phyloP scores from a whole-genome alignment of 2,797 vertebrate species.

The Sebastiscus tertius region DNA sequence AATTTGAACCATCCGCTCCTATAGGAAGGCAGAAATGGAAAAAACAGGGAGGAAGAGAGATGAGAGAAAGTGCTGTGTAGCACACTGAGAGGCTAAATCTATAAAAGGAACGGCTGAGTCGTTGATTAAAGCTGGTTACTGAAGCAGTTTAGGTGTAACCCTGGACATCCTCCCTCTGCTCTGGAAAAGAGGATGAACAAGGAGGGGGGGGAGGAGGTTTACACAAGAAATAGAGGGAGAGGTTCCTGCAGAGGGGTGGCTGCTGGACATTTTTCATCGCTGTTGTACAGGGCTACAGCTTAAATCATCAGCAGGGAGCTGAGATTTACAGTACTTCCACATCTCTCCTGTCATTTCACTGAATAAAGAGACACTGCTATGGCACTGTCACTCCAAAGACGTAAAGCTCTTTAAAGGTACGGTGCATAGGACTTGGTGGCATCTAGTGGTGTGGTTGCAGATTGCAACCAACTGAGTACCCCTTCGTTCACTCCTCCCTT shows the following conservation, averaged over 20 bases:
- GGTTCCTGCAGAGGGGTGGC: slow-evolving; percentile 41
- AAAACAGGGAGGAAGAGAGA: slow-evolving; percentile 1
- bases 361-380: background rate
- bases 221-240: background rate
- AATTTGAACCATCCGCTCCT: slow-evolving; percentile 39
- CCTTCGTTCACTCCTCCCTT: too few relatives aligned
- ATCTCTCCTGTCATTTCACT: slow-evolving; percentile 10
- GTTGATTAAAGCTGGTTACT: slow-evolving; percentile 63
- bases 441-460: too few relatives aligned
- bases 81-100: slow-evolving; percentile 62
- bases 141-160: slow-evolving; percentile 66
- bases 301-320: background rate
- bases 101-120: slow-evolving; percentile 76
- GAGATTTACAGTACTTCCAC: background rate
- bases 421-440: too few relatives aligned
- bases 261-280: slow-evolving; percentile 58
- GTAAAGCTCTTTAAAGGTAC: background rate
- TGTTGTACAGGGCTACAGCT: slow-evolving; percentile 23
- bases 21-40: slow-evolving; percentile 1
- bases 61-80: slow-evolving; percentile 62
- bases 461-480: too few relatives aligned
- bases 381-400: background rate
- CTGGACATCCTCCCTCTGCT: slow-evolving; percentile 35
- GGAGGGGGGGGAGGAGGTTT: background rate
- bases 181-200: background rate